A percentile compares a stretch with the other conserved stretches of the same genome.
Evolutionary conservation across 2,797 vertebrate species (phyloP).

Genomic region (Danionella dracula): DNA sequence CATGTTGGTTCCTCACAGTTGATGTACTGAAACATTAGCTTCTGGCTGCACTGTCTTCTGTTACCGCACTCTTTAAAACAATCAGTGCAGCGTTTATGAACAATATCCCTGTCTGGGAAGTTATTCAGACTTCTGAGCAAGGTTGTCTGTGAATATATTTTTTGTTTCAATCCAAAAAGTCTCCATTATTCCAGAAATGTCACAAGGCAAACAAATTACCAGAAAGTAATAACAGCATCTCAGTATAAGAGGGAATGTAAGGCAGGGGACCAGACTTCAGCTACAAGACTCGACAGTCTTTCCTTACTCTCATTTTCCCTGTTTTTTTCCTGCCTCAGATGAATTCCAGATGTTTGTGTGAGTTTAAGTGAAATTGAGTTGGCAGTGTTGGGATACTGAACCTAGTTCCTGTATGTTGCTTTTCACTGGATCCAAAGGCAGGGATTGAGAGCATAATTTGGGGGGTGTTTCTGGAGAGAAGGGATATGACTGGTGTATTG

Average conservation of each 20-base stretch:
- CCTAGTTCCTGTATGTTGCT: slow-evolving; percentile 36
- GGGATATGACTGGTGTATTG: background rate
- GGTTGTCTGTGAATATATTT: slow-evolving; percentile 19
- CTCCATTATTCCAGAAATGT: slow-evolving; percentile 39
- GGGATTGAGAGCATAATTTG: background rate
- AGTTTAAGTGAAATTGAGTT: slow-evolving; percentile 60
- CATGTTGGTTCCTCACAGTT: too few species aligned
- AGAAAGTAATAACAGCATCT: slow-evolving; percentile 67
- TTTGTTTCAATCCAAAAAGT: slow-evolving; percentile 31
- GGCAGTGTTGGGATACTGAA: slow-evolving; percentile 16
- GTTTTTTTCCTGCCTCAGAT: slow-evolving; percentile 56
- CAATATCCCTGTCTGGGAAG: slow-evolving; percentile 2
- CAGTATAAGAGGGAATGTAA: slow-evolving; percentile 63
- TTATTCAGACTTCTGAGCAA: background rate
- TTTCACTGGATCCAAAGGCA: slow-evolving; percentile 29
- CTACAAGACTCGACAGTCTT: slow-evolving; percentile 56
- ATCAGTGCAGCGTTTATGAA: slow-evolving; percentile 29
- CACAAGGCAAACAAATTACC: slow-evolving; percentile 68
- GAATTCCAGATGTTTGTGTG: slow-evolving; percentile 81
- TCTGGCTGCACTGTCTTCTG: slow-evolving; percentile 42
- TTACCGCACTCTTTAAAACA: slow-evolving; percentile 35
- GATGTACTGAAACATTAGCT: slow-evolving; percentile 62
- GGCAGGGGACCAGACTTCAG: slow-evolving; percentile 54
- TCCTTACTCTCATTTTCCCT: slow-evolving; percentile 61
- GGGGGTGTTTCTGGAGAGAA: background rate